Conservation (phyloP, 2,113 vertebrate species). For the Aviceda subcristata region DNA sequence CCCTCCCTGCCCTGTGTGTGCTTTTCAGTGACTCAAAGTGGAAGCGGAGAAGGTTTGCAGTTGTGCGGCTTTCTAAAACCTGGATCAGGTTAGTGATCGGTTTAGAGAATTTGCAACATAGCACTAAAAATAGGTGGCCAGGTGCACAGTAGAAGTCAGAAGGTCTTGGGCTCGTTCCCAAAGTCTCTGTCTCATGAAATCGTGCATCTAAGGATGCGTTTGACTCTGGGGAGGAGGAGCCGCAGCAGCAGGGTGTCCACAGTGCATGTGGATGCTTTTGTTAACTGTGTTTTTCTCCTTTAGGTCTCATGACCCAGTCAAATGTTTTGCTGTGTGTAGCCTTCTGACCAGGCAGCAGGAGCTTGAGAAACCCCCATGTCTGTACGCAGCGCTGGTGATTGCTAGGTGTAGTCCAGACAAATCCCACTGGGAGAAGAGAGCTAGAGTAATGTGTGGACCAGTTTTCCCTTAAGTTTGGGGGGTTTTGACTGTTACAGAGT, state of each 20-base stretch:
- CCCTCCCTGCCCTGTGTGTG: rapidly evolving
- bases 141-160: neutral
- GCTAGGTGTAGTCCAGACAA: neutral
- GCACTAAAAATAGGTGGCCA: neutral
- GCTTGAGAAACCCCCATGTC: neutral
- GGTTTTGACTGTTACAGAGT: rapidly evolving
- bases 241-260: neutral
- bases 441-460: neutral
- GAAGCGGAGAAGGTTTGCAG: neutral
- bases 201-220: rapidly evolving
- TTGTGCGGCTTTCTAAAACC: neutral
- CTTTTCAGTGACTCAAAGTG: neutral
- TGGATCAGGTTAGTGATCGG: neutral
- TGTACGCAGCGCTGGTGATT: neutral
- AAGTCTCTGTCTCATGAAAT: neutral
- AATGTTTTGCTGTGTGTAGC: neutral
- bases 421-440: neutral
- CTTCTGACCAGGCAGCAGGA: neutral
- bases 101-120: neutral
- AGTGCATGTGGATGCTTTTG: neutral
- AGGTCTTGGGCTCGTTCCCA: neutral
- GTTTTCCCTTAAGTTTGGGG: neutral
- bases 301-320: neutral
- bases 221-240: neutral
- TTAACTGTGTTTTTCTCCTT: neutral